These are phyloP conservation scores for Alectura lathami DNA, from an alignment of 2,113 vertebrate species.

Conservation along the genomic window DNA sequence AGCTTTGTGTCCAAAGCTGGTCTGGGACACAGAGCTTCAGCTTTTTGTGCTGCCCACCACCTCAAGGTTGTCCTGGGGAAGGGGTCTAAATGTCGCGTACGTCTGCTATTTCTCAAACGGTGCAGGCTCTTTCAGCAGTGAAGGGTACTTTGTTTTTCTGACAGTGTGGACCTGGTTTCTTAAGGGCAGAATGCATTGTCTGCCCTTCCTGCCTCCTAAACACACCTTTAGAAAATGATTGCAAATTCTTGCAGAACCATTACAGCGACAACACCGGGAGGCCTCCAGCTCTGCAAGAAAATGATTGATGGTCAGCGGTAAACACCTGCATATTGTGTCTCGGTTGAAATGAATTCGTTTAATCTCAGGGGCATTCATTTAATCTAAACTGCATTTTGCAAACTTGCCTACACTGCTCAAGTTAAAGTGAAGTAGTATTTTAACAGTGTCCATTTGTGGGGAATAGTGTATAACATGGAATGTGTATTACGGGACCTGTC, in stretches of 20 bases:
- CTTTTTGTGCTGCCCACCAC: fast-evolving
- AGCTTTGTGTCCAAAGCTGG: not conserved
- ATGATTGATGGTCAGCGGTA: slow-evolving; percentile 26
- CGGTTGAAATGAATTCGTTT: slow-evolving; percentile 1
- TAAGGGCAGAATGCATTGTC: not conserved
- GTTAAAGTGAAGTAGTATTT: not conserved
- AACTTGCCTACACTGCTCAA: not conserved
- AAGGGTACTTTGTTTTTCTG: not conserved
- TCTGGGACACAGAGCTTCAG: not conserved
- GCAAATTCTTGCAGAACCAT: not conserved
- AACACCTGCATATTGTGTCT: slow-evolving; percentile 6
- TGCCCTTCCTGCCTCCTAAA: not conserved
- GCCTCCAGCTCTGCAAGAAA: slow-evolving; percentile 14
- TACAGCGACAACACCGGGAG: not conserved
- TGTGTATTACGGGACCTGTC: not conserved
- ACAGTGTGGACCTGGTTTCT: not conserved
- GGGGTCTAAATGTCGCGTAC: fast-evolving
- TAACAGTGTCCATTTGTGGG: slow-evolving; percentile 10
- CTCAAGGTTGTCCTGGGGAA: not conserved
- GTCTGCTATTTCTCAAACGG: not conserved
- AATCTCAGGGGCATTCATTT: slow-evolving; percentile 31
- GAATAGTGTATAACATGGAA: not conserved
- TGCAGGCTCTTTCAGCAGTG: not conserved
- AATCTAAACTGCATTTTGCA: slow-evolving; percentile 36
- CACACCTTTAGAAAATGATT: not conserved